Evolutionary conservation across 1,140 invertebrate species (phyloP).

Genomic region (Lepidurus couesii): DNA sequence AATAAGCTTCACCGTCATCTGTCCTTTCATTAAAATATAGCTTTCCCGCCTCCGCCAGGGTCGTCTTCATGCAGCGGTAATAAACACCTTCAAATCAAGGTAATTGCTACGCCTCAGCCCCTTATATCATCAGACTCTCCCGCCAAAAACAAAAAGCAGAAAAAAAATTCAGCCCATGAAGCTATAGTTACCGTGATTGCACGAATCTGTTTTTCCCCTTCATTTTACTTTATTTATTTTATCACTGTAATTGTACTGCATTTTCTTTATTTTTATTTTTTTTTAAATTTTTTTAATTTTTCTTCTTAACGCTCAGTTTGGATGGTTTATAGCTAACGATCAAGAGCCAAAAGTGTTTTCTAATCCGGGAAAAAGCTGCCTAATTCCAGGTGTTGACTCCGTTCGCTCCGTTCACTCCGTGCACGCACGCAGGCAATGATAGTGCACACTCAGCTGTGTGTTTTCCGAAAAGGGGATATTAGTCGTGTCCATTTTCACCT

Average conservation of each 20-base stretch:
- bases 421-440: neutral
- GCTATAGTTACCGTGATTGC: neutral
- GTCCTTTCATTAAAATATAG: neutral
- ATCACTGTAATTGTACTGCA: neutral
- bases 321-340: too few species aligned
- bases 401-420: neutral
- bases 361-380: constrained; percentile 7
- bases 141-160: neutral
- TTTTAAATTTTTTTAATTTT: too few species aligned
- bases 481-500: constrained; percentile 9
- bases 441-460: neutral
- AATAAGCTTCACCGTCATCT: neutral
- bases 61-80: neutral
- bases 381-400: constrained; percentile 17
- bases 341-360: neutral
- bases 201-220: neutral
- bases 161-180: neutral
- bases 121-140: neutral
- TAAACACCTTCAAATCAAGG: constrained; percentile 4
- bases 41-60: neutral
- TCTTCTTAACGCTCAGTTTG: neutral
- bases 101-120: neutral
- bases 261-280: too few species aligned
- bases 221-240: neutral
- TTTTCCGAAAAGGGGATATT: constrained; percentile 10